These are phyloP conservation scores for Caenorhabditis sulstoni DNA, from an alignment of 2,888 invertebrate genomes.

Conservation along the genomic window DNA sequence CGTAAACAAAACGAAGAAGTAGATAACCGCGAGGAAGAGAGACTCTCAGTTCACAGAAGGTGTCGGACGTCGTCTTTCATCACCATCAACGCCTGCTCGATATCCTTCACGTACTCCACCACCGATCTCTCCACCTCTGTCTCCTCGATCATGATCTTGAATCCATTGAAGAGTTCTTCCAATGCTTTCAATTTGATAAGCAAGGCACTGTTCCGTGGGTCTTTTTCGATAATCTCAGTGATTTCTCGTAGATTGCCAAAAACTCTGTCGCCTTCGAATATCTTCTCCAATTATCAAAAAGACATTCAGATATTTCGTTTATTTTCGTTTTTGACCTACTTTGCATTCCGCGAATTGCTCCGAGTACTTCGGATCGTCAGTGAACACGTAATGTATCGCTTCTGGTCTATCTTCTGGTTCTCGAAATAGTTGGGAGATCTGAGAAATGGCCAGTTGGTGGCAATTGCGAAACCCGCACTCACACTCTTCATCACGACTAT, in stretches of 20 bases:
- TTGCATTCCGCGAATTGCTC: background rate
- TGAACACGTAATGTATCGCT: background rate
- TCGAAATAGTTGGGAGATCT: too few species aligned
- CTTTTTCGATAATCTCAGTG: background rate
- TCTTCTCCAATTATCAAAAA: too few species aligned
- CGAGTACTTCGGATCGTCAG: background rate
- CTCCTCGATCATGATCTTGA: background rate
- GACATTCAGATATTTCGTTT: too few species aligned
- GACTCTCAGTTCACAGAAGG: background rate
- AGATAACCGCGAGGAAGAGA: background rate
- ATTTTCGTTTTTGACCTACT: background rate
- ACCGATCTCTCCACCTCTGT: slow-evolving; percentile 5
- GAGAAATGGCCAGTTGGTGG: too few species aligned
- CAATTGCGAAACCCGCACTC: too few species aligned
- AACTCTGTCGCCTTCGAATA: background rate
- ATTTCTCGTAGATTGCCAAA: too few species aligned
- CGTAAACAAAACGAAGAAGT: background rate
- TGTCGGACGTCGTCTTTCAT: background rate
- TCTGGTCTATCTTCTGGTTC: too few species aligned
- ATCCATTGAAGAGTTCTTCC: background rate
- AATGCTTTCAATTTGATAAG: background rate
- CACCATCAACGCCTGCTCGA: background rate
- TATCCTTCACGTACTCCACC: background rate
- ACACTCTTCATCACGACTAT: too few species aligned
- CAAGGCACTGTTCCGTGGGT: background rate